These are phyloP conservation scores for Arenaria interpres DNA, from an alignment of 2,113 vertebrate genomes.

Conservation along the genomic window DNA sequence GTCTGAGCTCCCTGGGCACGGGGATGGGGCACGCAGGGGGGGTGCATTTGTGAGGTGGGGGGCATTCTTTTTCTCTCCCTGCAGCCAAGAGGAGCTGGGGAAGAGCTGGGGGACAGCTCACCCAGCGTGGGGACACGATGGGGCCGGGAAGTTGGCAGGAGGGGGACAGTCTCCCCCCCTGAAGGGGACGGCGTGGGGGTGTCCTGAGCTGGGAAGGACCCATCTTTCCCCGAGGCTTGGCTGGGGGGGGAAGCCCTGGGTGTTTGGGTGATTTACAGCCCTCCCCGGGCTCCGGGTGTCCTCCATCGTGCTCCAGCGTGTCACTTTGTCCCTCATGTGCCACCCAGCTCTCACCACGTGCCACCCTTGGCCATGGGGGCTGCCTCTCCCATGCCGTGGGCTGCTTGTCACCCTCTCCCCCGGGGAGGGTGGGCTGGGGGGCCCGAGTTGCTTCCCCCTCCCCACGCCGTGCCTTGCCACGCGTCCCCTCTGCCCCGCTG, in stretches of 20 bases:
- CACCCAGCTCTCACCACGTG: background rate
- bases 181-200: background rate
- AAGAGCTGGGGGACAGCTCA: background rate
- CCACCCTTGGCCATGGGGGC: background rate
- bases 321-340: background rate
- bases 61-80: background rate
- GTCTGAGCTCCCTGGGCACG: background rate
- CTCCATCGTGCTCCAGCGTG: accelerated
- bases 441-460: background rate
- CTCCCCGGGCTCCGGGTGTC: background rate
- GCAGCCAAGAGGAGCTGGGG: background rate
- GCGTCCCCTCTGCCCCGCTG: background rate
- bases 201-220: background rate
- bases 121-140: background rate
- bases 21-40: background rate
- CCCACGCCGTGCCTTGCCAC: constrained; percentile 47
- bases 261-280: background rate
- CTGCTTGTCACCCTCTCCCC: accelerated
- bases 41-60: background rate
- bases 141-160: background rate
- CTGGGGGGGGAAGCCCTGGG: background rate
- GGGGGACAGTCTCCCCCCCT: background rate
- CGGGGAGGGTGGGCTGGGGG: background rate
- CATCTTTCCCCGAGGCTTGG: background rate
- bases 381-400: background rate